Conservation (phyloP, 2,797 vertebrate species). For the Chiloscyllium punctatum region DNA sequence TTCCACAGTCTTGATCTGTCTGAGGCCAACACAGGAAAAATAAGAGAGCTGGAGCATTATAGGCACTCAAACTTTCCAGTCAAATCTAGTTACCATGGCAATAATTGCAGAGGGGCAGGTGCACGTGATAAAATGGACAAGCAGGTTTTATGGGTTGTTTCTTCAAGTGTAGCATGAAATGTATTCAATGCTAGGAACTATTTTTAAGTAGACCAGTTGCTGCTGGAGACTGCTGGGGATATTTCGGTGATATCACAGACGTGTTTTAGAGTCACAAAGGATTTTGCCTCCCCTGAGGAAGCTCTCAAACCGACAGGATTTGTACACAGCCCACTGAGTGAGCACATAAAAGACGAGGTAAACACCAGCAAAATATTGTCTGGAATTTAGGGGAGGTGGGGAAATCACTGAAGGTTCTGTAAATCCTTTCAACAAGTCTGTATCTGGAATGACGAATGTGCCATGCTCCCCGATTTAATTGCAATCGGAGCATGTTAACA, state of each 20-base stretch:
- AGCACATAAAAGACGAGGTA: not conserved
- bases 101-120: conserved; percentile 2
- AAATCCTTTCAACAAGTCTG: not conserved
- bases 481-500: not conserved
- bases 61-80: not conserved
- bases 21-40: not conserved
- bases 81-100: not conserved
- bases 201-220: conserved; percentile 16
- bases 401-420: not conserved
- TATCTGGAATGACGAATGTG: too few relatives aligned
- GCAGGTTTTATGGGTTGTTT: not conserved
- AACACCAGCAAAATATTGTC: not conserved
- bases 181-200: not conserved
- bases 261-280: conserved; percentile 11
- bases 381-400: not conserved
- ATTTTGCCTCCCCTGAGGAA: not conserved
- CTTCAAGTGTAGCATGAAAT: not conserved
- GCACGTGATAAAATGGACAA: not conserved
- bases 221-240: not conserved
- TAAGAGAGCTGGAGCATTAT: not conserved
- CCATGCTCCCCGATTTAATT: not conserved
- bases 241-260: conserved; percentile 4
- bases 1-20: not conserved
- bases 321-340: not conserved
- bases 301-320: not conserved